Percentiles rank a stretch among this genome's conserved stretches.
phyloP scores from a whole-genome alignment of 2,113 vertebrate genomes.

The Calidris pugnax region DNA sequence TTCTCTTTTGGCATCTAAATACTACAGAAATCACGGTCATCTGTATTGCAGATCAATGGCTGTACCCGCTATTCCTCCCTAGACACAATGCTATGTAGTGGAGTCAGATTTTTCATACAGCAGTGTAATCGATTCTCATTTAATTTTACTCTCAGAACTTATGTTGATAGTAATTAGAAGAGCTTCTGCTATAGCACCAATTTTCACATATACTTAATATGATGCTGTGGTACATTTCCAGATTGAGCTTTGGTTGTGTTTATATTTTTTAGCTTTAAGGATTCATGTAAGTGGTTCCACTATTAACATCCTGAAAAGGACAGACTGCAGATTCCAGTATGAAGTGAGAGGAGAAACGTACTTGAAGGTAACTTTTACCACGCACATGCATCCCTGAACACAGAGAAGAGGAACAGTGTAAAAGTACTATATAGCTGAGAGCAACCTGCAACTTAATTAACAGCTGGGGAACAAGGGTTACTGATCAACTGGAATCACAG shows the following conservation, averaged over 20 bases:
- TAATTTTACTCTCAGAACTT: neutral
- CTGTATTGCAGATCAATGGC: neutral
- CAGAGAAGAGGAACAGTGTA: neutral
- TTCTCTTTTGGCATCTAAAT: neutral
- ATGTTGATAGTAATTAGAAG: neutral
- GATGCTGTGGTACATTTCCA: neutral
- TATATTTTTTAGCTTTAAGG: conserved; percentile 76
- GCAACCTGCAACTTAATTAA: neutral
- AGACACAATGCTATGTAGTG: neutral
- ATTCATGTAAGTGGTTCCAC: conserved; percentile 92
- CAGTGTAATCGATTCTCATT: neutral
- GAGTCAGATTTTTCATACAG: neutral
- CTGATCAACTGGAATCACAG: neutral
- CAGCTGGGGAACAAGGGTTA: neutral
- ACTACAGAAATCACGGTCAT: neutral
- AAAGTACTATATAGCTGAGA: neutral
- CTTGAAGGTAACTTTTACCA: conserved; percentile 83
- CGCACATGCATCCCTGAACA: neutral
- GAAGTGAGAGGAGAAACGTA: conserved; percentile 92
- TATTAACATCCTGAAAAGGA: conserved; percentile 90
- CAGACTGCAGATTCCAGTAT: conserved; percentile 88
- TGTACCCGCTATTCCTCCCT: neutral
- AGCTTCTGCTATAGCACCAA: neutral
- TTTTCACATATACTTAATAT: neutral
- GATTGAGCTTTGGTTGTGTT: neutral